Evolutionary conservation across 1,140 invertebrate genomes (phyloP), one percentile per base, ranked within the genome.

Genomic region (Wiebesia pumilae): DNA sequence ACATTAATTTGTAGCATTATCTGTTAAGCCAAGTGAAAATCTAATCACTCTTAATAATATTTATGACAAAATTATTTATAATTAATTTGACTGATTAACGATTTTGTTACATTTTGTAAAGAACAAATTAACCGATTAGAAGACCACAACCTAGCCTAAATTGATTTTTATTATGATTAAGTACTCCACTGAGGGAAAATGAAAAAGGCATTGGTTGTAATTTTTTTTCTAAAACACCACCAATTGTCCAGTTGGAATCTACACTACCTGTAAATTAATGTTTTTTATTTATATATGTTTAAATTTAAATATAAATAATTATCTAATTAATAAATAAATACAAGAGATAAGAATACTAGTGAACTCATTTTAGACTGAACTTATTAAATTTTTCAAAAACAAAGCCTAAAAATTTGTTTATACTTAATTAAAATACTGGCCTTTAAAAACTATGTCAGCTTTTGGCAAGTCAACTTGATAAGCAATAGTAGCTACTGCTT

Each of bases 381-480:
- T 35, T 71, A 19, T 71, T 33, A 71, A 1, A 35, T 38, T 33
- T 71, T 71, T 54, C 51, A 54, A 54, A 54, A 12, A 16, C 7
- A 54, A 54, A 9, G 3, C 4, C 35, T 0, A 69, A 35, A 69
- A 35, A 33, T n/a, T n/a, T n/a, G n/a, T n/a, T n/a, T n/a, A 69
- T n/a, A 69, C 14, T 69, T 35, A 24, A 43, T 38, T 27, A 75
- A 43, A n/a, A 80, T 24, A 62, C 30, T 54, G 93, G 98, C 98
- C 98, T 96, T 96, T 97, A 92, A 99, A 99, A 16, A 97, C 96
- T 88, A 99, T 95, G 93, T 99, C 98, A 75, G 98, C 98, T 94
- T 98, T 99, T 33, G 98, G 98, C 92, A 99, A 95, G 94, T 99
- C 99, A 82, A 99, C 95, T 94, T 99, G 98, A 94, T 99, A 99